Percentiles rank a stretch among this genome's conserved stretches.
These are phyloP conservation scores for Cotesia chilonis DNA, from an alignment of 1,140 invertebrate genomes.

Conservation along the genomic window DNA sequence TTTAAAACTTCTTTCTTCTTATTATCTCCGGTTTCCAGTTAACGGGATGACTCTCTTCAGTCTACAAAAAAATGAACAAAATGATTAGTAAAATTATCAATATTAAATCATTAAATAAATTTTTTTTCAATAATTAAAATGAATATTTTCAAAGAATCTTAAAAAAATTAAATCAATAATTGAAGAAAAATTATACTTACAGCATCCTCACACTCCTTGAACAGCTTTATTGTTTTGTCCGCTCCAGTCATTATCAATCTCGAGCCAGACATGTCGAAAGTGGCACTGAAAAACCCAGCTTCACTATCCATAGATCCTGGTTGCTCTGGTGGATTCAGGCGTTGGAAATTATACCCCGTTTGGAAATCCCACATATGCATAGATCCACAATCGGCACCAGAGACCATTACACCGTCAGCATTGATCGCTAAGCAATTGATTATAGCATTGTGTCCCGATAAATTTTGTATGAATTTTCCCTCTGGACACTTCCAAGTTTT, in stretches of 20 bases:
- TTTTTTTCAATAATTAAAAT: too few relatives aligned
- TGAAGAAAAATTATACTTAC: conserved; percentile 63
- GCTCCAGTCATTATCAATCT: conserved; percentile 96
- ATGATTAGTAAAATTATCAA: too few relatives aligned
- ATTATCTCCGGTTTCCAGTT: conserved; percentile 91
- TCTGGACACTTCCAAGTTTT: conserved; percentile 99
- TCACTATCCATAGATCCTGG: conserved; percentile 99
- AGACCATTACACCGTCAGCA: conserved; percentile 93
- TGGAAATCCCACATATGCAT: conserved; percentile 99
- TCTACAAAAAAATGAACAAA: conserved; percentile 67
- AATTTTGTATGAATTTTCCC: conserved; percentile 97
- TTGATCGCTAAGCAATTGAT: conserved; percentile 96
- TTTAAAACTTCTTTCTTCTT: conserved; percentile 38
- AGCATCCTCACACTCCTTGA: conserved; percentile 96
- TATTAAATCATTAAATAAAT: too few relatives aligned
- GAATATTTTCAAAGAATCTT: conserved; percentile 63
- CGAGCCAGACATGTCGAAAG: conserved; percentile 92
- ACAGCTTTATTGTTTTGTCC: conserved; percentile 99
- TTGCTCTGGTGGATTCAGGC: conserved; percentile 90
- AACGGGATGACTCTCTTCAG: conserved; percentile 95
- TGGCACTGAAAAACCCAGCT: conserved; percentile 95
- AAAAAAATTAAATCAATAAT: background rate
- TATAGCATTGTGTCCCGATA: conserved; percentile 97
- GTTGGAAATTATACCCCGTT: conserved; percentile 98
- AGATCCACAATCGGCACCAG: conserved; percentile 98